phyloP scores from a whole-genome alignment of 2,888 invertebrate genomes.

The Spicauda simplicius region DNA sequence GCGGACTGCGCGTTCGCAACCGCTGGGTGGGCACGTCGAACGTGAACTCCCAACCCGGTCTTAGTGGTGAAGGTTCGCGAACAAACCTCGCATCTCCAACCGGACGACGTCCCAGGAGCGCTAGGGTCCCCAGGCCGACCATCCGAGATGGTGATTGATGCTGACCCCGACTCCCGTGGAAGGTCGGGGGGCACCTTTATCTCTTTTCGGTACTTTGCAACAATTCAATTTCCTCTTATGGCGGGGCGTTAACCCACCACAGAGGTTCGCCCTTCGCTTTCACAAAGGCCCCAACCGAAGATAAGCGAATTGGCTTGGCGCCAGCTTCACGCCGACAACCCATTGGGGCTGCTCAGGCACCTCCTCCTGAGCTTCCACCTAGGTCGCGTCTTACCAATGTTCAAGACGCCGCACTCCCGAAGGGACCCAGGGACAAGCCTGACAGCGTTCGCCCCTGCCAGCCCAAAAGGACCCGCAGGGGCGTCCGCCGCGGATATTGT shows the following conservation, averaged over 20 bases:
- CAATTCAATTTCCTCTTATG: constrained; percentile 7
- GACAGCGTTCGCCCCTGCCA: not conserved
- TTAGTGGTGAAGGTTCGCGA: constrained; percentile 33
- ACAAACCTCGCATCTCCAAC: constrained; percentile 37
- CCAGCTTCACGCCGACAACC: constrained; percentile 9
- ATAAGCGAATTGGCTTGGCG: constrained; percentile 27
- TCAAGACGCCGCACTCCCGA: not conserved
- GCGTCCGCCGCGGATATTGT: not conserved
- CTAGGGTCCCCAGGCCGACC: constrained; percentile 20
- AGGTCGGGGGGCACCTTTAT: constrained; percentile 34
- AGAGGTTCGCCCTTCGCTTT: constrained; percentile 33
- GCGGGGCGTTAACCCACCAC: constrained; percentile 38
- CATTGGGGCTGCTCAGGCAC: constrained; percentile 19
- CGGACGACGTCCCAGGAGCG: constrained; percentile 22
- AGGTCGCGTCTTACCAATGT: not conserved
- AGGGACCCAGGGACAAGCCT: not conserved
- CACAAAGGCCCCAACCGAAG: constrained; percentile 38
- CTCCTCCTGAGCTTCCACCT: not conserved
- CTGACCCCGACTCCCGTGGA: constrained; percentile 41
- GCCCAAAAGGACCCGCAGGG: not conserved
- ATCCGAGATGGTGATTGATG: constrained; percentile 24
- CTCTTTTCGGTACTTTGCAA: not conserved
- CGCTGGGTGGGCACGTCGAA: constrained; percentile 38
- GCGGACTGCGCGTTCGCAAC: constrained; percentile 40
- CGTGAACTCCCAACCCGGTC: constrained; percentile 40